These are phyloP conservation scores for Xyrauchen texanus DNA, from an alignment of 2,113 vertebrate species.

Conservation along the genomic window DNA sequence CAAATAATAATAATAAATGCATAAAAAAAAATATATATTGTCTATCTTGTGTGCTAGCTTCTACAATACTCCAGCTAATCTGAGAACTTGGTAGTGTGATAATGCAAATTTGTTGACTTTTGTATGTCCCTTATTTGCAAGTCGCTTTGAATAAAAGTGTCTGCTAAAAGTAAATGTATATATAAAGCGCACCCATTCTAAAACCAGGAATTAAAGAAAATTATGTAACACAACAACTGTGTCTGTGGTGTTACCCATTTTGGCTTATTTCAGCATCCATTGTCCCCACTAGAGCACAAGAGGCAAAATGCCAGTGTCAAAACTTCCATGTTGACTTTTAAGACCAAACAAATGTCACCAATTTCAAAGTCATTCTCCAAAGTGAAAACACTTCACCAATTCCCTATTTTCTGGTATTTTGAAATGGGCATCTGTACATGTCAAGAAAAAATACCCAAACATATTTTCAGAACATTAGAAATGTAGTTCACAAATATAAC, in stretches of 20 bases:
- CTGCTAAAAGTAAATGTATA: too few species aligned
- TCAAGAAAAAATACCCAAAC: background rate
- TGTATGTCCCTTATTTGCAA: too few species aligned
- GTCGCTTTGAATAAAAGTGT: too few species aligned
- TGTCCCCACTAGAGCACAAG: background rate
- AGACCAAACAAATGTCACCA: slow-evolving; percentile 7
- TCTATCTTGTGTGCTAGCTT: too few species aligned
- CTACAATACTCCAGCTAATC: too few species aligned
- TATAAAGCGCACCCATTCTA: background rate
- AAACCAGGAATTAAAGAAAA: background rate
- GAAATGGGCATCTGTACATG: background rate
- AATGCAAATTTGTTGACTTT: too few species aligned
- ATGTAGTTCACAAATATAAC: background rate
- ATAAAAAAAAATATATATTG: too few species aligned
- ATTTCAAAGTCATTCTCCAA: background rate
- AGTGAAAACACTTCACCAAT: background rate
- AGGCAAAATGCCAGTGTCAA: background rate
- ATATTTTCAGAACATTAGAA: background rate
- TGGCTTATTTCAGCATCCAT: background rate
- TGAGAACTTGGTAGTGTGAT: too few species aligned
- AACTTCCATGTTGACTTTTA: slow-evolving; percentile 4
- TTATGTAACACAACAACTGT: background rate
- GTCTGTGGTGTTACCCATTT: background rate
- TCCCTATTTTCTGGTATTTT: background rate
- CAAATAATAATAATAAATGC: too few species aligned